Base-by-base conservation (phyloP, 2,797 vertebrate genomes). In the Trematomus bernacchii region DNA sequence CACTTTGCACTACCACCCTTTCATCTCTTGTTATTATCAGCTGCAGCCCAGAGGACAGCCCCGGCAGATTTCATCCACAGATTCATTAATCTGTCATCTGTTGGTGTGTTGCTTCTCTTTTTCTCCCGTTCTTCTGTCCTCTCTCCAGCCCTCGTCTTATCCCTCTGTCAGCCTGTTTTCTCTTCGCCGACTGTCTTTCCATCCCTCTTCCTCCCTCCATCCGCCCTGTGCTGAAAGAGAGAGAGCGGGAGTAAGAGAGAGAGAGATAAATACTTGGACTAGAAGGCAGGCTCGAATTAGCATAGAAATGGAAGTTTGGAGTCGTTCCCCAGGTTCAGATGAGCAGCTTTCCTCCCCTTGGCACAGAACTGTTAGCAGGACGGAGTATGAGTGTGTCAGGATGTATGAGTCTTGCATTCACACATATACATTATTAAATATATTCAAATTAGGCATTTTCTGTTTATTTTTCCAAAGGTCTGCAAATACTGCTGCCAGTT, bases 221-320 rank as follows among this genome's bases (percentile, higher is more conserved):
- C 74, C 68, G 4, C 82, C 66, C 75, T 47, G 55, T 47, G 79
- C 89, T 81, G 70, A 88, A 83, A 75, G 78, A 76, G 77, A 68
- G 77, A 77, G 83, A 21, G 80, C 52, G 74, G 71, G 75, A 51
- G 72, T 16, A 66, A 30, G 73, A 42, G 86, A 73, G 86, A 73
- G 76, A 40, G 88, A 84, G 90, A 93, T 90, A 94, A 94, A 93
- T 90, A 90, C 90, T 92, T 85, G 88, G 87, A 90, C 85, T 81
- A 76, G 86, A 86, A 80, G 86, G 86, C 80, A 68, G 87, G 68
- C 85, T 79, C 72, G 91, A 92, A 94, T 93, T 94, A 93, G 93
- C 93, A 93, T 94, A 94, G 93, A 94, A 93, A 93, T 94, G 91
- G 92, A 92, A 92, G 92, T 93, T 93, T 88, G 92, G 85, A 92